Evolutionary conservation across 2,113 vertebrate genomes (phyloP).

Genomic region (Zosterops lateralis): DNA sequence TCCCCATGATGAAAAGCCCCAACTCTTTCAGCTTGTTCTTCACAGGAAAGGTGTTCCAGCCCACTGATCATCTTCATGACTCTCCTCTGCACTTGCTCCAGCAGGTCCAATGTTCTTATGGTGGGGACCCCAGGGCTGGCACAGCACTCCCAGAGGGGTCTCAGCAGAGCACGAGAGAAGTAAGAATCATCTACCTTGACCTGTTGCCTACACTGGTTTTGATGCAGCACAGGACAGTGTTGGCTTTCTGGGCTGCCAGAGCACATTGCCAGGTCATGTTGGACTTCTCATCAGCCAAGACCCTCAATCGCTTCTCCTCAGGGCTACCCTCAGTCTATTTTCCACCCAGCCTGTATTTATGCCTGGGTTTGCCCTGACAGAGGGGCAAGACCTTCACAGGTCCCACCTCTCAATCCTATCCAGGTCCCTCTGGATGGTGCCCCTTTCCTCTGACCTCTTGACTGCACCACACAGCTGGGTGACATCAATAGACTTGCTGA

Average conservation of each 20-base stretch:
- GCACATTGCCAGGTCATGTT: accelerated
- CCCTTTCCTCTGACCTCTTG: background rate
- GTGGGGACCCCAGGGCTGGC: background rate
- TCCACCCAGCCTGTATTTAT: background rate
- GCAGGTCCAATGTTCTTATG: background rate
- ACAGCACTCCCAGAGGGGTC: background rate
- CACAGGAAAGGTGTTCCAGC: background rate
- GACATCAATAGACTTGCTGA: background rate
- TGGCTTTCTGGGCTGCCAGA: background rate
- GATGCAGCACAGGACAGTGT: background rate
- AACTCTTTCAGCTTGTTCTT: background rate
- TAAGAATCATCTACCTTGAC: background rate
- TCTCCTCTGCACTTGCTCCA: background rate
- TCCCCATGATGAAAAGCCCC: background rate
- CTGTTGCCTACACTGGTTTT: background rate
- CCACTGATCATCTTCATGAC: background rate
- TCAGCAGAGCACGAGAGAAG: background rate
- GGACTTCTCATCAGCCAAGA: background rate
- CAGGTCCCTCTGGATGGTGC: background rate
- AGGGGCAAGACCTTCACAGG: background rate
- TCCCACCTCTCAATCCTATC: background rate
- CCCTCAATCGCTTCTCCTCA: background rate
- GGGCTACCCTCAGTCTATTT: background rate
- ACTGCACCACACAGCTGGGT: background rate
- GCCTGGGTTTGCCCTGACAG: background rate